Percentiles rank a stretch among this genome's conserved stretches.
phyloP scores from a whole-genome alignment of 2,797 vertebrate genomes.

The Tarsius wallacei region DNA sequence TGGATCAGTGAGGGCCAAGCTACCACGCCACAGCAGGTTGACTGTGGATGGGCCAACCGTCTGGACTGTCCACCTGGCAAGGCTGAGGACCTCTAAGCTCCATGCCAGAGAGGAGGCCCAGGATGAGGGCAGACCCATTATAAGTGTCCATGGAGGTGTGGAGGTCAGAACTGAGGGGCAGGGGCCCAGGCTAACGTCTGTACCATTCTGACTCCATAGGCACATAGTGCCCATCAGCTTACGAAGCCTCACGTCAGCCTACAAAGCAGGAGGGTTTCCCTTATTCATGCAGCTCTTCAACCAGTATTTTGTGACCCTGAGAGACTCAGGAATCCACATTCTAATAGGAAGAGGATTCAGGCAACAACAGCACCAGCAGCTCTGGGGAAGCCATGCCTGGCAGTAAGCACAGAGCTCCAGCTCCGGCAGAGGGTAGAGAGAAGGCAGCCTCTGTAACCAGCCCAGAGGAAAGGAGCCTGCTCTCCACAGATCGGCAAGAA shows the following conservation, averaged over 20 bases:
- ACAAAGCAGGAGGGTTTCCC: background rate
- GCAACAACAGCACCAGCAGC: background rate
- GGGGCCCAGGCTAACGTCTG: background rate
- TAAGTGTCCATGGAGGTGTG: too few relatives aligned
- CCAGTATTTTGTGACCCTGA: background rate
- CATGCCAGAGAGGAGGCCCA: background rate
- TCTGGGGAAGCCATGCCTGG: too few relatives aligned
- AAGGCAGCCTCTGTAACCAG: background rate
- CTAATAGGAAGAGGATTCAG: too few relatives aligned
- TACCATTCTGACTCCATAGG: too few relatives aligned
- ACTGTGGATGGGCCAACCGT: too few relatives aligned
- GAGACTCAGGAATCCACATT: background rate
- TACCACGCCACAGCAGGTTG: background rate
- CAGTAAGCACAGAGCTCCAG: background rate
- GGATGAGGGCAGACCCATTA: accelerated
- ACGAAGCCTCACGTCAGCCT: background rate
- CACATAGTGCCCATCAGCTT: too few relatives aligned
- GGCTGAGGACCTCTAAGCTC: too few relatives aligned
- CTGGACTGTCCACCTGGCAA: background rate
- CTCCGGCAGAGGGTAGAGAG: background rate
- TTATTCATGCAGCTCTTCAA: background rate
- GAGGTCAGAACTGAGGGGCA: background rate
- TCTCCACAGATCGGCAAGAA: too few relatives aligned
- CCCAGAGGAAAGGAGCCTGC: background rate
- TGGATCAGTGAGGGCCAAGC: background rate